These are phyloP conservation scores for Lontra canadensis DNA, from an alignment of 2,113 vertebrate genomes.

Conservation along the genomic window DNA sequence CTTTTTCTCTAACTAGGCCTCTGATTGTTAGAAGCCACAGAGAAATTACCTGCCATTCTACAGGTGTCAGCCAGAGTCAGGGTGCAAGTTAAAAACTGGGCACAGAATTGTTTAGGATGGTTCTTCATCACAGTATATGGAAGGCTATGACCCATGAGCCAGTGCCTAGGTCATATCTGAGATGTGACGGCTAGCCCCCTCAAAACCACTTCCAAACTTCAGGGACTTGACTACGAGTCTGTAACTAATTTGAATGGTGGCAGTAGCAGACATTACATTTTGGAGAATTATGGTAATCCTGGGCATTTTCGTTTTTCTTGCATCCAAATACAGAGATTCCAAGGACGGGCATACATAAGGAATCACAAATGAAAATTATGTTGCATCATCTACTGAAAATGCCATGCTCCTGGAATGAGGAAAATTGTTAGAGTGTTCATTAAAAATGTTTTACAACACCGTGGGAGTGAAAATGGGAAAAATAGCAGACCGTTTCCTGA, in stretches of 20 bases:
- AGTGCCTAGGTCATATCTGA: neutral
- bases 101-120: neutral
- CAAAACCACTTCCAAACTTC: conserved; percentile 19
- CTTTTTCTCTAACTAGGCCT: conserved; percentile 27
- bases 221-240: neutral
- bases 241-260: neutral
- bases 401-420: conserved; percentile 6
- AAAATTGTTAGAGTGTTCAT: conserved; percentile 43
- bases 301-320: conserved; percentile 8
- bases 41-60: neutral
- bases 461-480: conserved; percentile 47
- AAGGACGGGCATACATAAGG: conserved; percentile 29
- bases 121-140: neutral
- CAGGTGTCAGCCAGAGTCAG: conserved; percentile 10
- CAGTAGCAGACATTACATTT: conserved; percentile 7
- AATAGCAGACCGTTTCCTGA: conserved; percentile 29
- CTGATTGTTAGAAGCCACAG: neutral
- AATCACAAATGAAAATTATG: conserved; percentile 44
- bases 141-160: neutral
- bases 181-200: neutral
- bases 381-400: conserved; percentile 46
- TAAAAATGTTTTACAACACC: conserved; percentile 63
- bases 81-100: neutral
- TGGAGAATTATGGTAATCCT: conserved; percentile 4
- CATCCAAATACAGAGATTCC: conserved; percentile 20